Evolutionary conservation across 2,797 vertebrate species (phyloP), one percentile per base, ranked within the genome.

Genomic region (Parambassis ranga): DNA sequence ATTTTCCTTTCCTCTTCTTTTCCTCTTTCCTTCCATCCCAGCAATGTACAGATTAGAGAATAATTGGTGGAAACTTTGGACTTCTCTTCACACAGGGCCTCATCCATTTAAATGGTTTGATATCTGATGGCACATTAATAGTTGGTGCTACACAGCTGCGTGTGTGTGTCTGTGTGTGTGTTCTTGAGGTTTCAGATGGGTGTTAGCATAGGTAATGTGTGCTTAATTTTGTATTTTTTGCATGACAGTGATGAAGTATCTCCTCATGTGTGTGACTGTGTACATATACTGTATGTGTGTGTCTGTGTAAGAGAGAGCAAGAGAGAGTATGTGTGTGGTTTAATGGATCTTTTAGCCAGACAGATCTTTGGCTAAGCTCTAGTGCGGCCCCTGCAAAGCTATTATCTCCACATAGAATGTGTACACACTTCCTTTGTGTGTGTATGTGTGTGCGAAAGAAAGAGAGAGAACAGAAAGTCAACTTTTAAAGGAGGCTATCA

Each of bases 321-420:
- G 53, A 39, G 18, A 39, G 37, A 32, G 4, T 7, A n/a, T 67
- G 68, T 47, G 57, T 77, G 77, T 71, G 61, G 51, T 75, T 78
- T 68, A 81, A 87, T 73, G 71, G 62, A 62, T 71, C 58, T 65
- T 71, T 78, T 77, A 65, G 57, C 59, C 64, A 64, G 78, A 85
- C 78, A 84, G 76, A 80, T 82, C 52, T 80, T 83, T 85, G 85
- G 78, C 82, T 27, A 11, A 61, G 53, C 48, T 68, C 42, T n/a
- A 16, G 53, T 39, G 57, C 46, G 69, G 82, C 73, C 79, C 53
- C 75, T 65, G 68, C 75, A 83, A 65, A 74, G 76, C 66, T 65
- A 85, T 83, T 82, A 83, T 85, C 80, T 83, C 47, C 61, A 75
- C 62, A 71, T 71, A 76, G 59, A 64, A 65, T 79, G 72, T 63